A percentile compares a stretch with the other conserved stretches of the same genome.
Conservation (phyloP, 2,888 invertebrate genomes). For the Orthosia gracilis region DNA sequence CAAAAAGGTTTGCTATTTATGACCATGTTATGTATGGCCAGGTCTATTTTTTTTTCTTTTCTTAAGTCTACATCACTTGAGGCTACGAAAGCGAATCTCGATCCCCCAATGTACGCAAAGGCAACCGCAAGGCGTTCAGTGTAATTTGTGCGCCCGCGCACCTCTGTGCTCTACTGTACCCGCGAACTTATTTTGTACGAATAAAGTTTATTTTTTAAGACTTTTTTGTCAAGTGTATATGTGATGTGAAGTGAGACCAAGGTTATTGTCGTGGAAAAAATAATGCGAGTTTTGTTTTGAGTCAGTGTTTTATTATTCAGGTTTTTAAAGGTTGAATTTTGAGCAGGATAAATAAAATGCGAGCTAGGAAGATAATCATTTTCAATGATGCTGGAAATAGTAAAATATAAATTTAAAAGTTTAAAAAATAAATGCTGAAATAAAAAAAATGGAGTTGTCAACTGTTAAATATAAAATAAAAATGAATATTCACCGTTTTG, state of each 20-base stretch:
- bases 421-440: neutral
- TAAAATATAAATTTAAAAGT: no score
- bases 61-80: slow-evolving; percentile 81
- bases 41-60: slow-evolving; percentile 77
- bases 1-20: slow-evolving; percentile 2
- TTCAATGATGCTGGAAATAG: neutral
- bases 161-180: slow-evolving; percentile 68
- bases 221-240: slow-evolving; percentile 22
- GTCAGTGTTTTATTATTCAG: slow-evolving; percentile 17
- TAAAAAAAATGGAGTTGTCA: neutral
- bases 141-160: slow-evolving; percentile 84
- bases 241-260: slow-evolving; percentile 62
- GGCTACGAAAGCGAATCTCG: slow-evolving; percentile 88
- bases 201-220: slow-evolving; percentile 18
- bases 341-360: neutral
- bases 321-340: neutral
- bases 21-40: slow-evolving; percentile 60
- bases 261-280: slow-evolving; percentile 11
- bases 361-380: no score
- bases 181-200: slow-evolving; percentile 52
- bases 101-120: slow-evolving; percentile 82
- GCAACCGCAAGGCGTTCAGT: slow-evolving; percentile 79
- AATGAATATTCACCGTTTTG: neutral
- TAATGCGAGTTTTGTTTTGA: slow-evolving; percentile 18
- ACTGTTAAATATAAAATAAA: neutral